Evolutionary conservation across 2,888 invertebrate species (phyloP).

Genomic region (Sarcophaga variegata): DNA sequence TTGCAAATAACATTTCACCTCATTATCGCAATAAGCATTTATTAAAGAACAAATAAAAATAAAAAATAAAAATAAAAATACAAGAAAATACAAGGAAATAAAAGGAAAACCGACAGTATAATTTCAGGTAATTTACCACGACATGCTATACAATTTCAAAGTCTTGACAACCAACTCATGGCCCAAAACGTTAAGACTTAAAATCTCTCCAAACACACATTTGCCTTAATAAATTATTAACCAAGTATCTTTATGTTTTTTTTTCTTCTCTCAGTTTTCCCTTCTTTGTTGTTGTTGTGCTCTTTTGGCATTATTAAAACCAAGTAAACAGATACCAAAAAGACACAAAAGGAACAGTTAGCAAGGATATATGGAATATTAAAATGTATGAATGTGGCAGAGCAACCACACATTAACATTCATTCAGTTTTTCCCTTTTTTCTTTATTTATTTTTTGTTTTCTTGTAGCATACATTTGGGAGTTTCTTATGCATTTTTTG

Average conservation of each 20-base stretch:
- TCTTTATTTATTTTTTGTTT: neutral
- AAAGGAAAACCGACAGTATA: constrained; percentile 13
- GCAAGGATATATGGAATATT: neutral
- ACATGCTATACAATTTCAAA: constrained; percentile 5
- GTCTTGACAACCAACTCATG: neutral
- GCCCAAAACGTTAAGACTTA: constrained; percentile 47
- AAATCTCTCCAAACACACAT: constrained; percentile 79
- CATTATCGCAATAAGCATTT: constrained; percentile 54
- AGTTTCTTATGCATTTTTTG: constrained; percentile 22
- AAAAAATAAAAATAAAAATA: constrained; percentile 5
- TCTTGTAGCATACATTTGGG: constrained; percentile 65
- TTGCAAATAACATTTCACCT: constrained; percentile 65
- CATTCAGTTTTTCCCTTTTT: too few species aligned
- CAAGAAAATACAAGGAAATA: neutral
- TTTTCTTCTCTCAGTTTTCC: constrained; percentile 59
- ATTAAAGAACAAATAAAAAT: constrained; percentile 29
- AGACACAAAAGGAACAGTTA: neutral
- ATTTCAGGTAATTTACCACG: constrained; percentile 53
- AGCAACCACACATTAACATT: constrained; percentile 72
- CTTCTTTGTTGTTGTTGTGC: neutral
- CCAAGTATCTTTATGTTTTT: neutral
- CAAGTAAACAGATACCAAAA: constrained; percentile 23
- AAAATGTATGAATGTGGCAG: constrained; percentile 1
- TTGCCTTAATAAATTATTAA: constrained; percentile 80
- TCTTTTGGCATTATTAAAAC: constrained; percentile 40